Evolutionary conservation across 2,888 invertebrate species (phyloP).

Genomic region (Torymus aiolomorphi): DNA sequence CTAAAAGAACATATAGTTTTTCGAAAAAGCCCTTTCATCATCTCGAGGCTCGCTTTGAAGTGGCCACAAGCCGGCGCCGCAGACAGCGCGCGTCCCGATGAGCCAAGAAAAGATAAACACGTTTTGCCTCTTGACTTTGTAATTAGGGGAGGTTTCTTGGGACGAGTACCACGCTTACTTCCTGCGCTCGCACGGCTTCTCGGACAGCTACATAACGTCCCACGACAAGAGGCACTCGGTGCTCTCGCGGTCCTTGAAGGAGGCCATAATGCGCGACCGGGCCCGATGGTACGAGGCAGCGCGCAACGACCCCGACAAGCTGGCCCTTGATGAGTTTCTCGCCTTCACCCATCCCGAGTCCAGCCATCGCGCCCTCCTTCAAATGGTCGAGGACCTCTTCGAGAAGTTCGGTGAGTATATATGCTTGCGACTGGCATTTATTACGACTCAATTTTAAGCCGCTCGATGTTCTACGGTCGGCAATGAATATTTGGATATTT

Average conservation of each 20-base stretch:
- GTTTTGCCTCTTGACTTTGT: background rate
- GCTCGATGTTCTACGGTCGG: too few relatives aligned
- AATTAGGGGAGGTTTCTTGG: slow-evolving; percentile 83
- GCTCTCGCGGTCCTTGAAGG: slow-evolving; percentile 81
- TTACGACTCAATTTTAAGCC: too few relatives aligned
- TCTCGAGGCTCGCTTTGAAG: too few relatives aligned
- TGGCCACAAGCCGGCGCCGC: too few relatives aligned
- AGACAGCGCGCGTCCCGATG: too few relatives aligned
- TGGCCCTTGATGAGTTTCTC: slow-evolving; percentile 86
- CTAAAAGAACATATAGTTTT: too few relatives aligned
- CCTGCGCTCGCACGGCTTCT: slow-evolving; percentile 82
- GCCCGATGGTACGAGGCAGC: slow-evolving; percentile 88
- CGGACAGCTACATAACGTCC: slow-evolving; percentile 80
- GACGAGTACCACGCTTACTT: slow-evolving; percentile 88
- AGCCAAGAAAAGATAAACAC: slow-evolving; percentile 59
- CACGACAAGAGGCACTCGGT: slow-evolving; percentile 83
- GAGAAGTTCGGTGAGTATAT: slow-evolving; percentile 80
- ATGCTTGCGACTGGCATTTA: too few relatives aligned
- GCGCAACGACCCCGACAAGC: slow-evolving; percentile 83
- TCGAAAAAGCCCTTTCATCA: too few relatives aligned
- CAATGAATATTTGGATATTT: too few relatives aligned
- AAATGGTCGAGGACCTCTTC: slow-evolving; percentile 86
- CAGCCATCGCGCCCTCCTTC: slow-evolving; percentile 74
- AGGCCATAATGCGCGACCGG: slow-evolving; percentile 85
- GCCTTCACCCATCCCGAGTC: slow-evolving; percentile 91